Evolutionary conservation across 2,888 invertebrate species (phyloP).

Genomic region (Nasonia oneida): DNA sequence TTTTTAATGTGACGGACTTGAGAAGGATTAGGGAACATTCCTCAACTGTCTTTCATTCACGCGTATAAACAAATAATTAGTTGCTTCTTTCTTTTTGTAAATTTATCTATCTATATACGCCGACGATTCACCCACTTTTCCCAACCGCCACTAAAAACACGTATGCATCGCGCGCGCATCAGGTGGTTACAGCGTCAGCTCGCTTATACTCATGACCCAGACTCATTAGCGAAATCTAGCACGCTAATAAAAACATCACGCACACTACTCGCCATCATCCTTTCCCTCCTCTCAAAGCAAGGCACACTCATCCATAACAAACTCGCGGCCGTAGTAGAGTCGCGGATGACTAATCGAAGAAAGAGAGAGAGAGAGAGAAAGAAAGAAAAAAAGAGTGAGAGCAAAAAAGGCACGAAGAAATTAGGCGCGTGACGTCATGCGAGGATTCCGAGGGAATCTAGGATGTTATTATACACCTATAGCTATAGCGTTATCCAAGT

Average conservation of each 20-base stretch:
- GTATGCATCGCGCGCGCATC: neutral
- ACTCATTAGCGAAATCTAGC: slow-evolving; percentile 50
- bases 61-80: no score
- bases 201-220: neutral
- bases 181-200: neutral
- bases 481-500: neutral
- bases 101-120: no score
- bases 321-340: neutral
- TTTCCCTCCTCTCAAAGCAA: neutral
- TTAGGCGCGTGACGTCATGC: slow-evolving; percentile 27
- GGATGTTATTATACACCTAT: neutral
- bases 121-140: neutral
- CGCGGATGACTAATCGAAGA: slow-evolving; percentile 29
- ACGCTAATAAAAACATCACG: slow-evolving; percentile 38
- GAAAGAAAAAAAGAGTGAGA: neutral
- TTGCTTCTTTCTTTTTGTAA: no score
- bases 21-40: no score
- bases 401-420: slow-evolving; percentile 35
- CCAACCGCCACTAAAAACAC: neutral
- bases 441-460: slow-evolving; percentile 14
- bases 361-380: neutral
- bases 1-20: no score
- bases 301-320: slow-evolving; percentile 1
- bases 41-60: no score
- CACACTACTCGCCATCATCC: neutral